Base-by-base conservation (phyloP, 2,797 vertebrate species). In the Nannoperca australis region DNA sequence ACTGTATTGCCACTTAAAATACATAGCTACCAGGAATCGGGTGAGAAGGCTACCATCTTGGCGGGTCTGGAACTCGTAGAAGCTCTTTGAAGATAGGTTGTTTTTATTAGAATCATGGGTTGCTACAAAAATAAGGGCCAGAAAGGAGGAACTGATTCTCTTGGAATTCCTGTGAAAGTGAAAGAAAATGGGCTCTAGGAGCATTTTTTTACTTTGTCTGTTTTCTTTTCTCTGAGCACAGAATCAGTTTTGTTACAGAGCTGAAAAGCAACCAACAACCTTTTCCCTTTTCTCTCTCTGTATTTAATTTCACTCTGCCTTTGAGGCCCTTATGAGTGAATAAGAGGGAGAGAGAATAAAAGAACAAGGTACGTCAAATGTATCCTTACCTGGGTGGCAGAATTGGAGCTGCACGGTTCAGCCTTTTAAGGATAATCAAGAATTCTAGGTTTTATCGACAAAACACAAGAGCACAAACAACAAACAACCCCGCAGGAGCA, bases 361-460 rank as follows among this genome's bases (percentile, higher is more conserved):
- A 78, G 67, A 82, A 65, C 56, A 45, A 22, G 73, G 38, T 36
- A 42, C 27, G 61, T 82, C 64, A 79, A 79, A 83, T 45, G 14
- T 83, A 65, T 79, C 81, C 79, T 77, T 78, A 91, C 83, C 79
- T 89, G 78, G 68, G 79, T 70, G 81, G 72, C 70, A 70, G 51
- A 74, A 80, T 62, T 73, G 30, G 59, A 81, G 82, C 60, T 9
- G 77, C 65, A 30, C 4, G 62, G 47, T 72, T 82, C 47, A 74
- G 72, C 47, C 58, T 82, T 89, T 84, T 65, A 69, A 79, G 67
- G 62, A 81, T 84, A 87, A 86, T 91, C 78, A 85, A 81, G 77
- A 68, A 62, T 76, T 87, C 60, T 13, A 42, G 54, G 83, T 76
- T 89, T 78, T 85, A 92, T 89, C 49, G 68, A 84, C 67, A 66